Conservation (phyloP, 2,888 invertebrate genomes). For the Alcis repandata region DNA sequence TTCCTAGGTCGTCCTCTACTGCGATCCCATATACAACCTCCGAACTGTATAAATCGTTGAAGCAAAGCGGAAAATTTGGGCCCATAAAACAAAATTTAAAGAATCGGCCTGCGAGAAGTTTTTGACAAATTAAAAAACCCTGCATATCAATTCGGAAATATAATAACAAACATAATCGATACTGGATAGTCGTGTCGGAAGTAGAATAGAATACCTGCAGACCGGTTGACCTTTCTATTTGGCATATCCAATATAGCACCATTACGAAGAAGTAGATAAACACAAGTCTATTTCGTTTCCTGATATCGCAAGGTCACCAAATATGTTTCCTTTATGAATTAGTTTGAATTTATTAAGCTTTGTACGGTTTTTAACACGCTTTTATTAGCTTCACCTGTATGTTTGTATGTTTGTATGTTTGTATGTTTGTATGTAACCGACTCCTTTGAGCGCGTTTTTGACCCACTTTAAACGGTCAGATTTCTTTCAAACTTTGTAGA, state of each 20-base stretch:
- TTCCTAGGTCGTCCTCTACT: too few relatives aligned
- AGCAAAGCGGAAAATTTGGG: too few relatives aligned
- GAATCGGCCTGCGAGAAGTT: too few relatives aligned
- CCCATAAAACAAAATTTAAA: too few relatives aligned
- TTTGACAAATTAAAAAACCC: neutral
- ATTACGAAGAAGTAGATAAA: slow-evolving; percentile 55
- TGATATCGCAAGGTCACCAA: slow-evolving; percentile 59
- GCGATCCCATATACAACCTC: too few relatives aligned
- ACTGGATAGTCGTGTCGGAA: slow-evolving; percentile 58
- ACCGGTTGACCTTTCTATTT: slow-evolving; percentile 67
- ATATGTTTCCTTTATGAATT: slow-evolving; percentile 62
- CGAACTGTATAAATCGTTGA: too few relatives aligned
- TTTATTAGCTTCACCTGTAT: too few relatives aligned
- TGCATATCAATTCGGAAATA: slow-evolving; percentile 15
- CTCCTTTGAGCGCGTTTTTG: too few relatives aligned
- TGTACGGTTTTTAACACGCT: slow-evolving; percentile 21
- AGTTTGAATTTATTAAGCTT: slow-evolving; percentile 54
- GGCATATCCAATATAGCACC: slow-evolving; percentile 56
- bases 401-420: too few relatives aligned
- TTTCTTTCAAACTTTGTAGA: too few relatives aligned
- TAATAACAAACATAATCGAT: slow-evolving; percentile 12
- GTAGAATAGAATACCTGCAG: slow-evolving; percentile 49
- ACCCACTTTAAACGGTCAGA: too few relatives aligned
- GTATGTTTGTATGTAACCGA: too few relatives aligned
- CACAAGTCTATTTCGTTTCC: slow-evolving; percentile 62